Evolutionary conservation across 2,797 vertebrate species (phyloP).

Genomic region (Poeciliopsis infans): DNA sequence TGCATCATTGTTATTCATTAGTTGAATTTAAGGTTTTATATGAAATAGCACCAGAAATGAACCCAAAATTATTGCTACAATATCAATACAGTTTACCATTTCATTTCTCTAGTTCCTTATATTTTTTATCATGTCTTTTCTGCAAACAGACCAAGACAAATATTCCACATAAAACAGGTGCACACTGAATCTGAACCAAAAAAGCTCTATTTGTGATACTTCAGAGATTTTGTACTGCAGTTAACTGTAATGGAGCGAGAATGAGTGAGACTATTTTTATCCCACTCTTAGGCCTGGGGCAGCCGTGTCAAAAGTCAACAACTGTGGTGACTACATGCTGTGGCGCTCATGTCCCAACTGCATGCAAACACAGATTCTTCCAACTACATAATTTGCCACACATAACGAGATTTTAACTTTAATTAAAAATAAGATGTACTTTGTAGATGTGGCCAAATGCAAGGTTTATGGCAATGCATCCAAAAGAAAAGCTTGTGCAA

Average conservation of each 20-base stretch:
- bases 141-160: background rate
- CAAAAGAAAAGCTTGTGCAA: background rate
- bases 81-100: background rate
- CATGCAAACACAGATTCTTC: constrained; percentile 32
- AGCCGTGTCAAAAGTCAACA: constrained; percentile 81
- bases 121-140: background rate
- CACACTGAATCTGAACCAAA: constrained; percentile 15
- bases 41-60: background rate
- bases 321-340: constrained; percentile 68
- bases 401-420: constrained; percentile 9
- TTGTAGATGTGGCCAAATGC: background rate
- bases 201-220: constrained; percentile 33
- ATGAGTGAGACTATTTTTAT: constrained; percentile 74
- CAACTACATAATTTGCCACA: background rate
- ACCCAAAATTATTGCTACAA: background rate
- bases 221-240: constrained; percentile 37
- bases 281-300: constrained; percentile 68
- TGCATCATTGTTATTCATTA: background rate
- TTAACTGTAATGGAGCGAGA: constrained; percentile 62
- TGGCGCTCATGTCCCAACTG: constrained; percentile 37
- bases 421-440: background rate
- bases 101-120: background rate
- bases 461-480: background rate
- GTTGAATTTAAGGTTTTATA: background rate
- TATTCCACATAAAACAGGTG: background rate